Conservation (phyloP, 92 coral and sea anemone species). For the Palythoa heliodiscus region DNA sequence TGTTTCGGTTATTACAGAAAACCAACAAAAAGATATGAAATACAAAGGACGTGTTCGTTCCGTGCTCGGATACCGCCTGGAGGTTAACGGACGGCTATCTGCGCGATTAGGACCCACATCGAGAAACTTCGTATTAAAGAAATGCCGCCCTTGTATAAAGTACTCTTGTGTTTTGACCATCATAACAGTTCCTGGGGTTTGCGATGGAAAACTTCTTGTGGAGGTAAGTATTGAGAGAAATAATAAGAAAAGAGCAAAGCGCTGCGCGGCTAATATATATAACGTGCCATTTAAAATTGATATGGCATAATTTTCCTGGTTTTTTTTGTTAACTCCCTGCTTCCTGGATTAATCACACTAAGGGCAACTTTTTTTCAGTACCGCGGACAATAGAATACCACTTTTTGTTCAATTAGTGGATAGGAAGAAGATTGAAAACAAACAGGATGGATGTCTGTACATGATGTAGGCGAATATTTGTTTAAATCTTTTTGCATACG, state of each 20-base stretch:
- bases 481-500: too few relatives aligned
- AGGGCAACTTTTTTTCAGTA: too few relatives aligned
- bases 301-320: too few relatives aligned
- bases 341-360: too few relatives aligned
- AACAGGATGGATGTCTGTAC: too few relatives aligned
- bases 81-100: slow-evolving; percentile 74
- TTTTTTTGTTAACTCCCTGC: too few relatives aligned
- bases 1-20: neutral
- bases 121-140: slow-evolving; percentile 57
- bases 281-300: too few relatives aligned
- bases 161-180: slow-evolving; percentile 71
- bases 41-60: slow-evolving; percentile 68
- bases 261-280: too few relatives aligned
- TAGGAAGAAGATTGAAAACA: too few relatives aligned
- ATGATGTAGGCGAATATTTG: too few relatives aligned
- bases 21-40: neutral
- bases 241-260: neutral
- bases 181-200: slow-evolving; percentile 52
- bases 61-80: slow-evolving; percentile 66
- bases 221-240: slow-evolving; percentile 10
- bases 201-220: slow-evolving; percentile 36
- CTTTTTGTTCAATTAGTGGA: too few relatives aligned
- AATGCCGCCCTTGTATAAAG: slow-evolving; percentile 80
- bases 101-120: slow-evolving; percentile 61
- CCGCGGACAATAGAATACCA: too few relatives aligned